Evolutionary conservation across 2,888 invertebrate genomes (phyloP).

Genomic region (Netelia inedita): DNA sequence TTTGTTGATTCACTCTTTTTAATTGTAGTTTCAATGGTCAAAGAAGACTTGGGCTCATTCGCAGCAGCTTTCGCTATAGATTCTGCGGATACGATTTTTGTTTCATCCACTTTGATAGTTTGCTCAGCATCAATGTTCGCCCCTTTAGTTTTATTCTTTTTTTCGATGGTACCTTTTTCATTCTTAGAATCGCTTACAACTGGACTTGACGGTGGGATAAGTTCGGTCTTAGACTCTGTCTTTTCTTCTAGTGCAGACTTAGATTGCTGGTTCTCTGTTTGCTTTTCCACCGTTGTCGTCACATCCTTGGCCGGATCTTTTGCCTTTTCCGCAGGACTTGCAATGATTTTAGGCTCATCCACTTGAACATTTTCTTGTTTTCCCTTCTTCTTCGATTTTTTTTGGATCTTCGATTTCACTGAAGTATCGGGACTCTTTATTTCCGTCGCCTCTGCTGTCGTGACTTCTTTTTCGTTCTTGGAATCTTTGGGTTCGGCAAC

Average conservation of each 20-base stretch:
- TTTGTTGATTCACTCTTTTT: constrained; percentile 33
- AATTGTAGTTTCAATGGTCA: constrained; percentile 22
- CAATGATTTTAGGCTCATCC: constrained; percentile 22
- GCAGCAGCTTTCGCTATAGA: constrained; percentile 16
- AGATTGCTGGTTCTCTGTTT: background rate
- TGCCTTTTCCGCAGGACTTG: constrained; percentile 1
- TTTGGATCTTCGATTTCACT: constrained; percentile 57
- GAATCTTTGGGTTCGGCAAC: constrained; percentile 77
- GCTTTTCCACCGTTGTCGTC: background rate
- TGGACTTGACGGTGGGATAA: background rate
- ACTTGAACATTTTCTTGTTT: constrained; percentile 37
- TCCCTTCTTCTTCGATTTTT: constrained; percentile 64
- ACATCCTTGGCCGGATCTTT: constrained; percentile 9
- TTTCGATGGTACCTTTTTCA: constrained; percentile 63
- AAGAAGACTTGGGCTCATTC: constrained; percentile 14
- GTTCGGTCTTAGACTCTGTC: background rate
- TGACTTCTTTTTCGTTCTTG: constrained; percentile 77
- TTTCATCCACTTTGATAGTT: constrained; percentile 36
- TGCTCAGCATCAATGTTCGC: constrained; percentile 43
- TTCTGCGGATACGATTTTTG: constrained; percentile 39
- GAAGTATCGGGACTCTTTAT: constrained; percentile 45
- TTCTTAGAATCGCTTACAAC: constrained; percentile 5
- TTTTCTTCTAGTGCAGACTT: constrained; percentile 15
- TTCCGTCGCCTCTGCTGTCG: background rate
- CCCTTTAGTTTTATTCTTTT: constrained; percentile 59